phyloP scores from a whole-genome alignment of 2,113 vertebrate genomes.

The Equus przewalskii region DNA sequence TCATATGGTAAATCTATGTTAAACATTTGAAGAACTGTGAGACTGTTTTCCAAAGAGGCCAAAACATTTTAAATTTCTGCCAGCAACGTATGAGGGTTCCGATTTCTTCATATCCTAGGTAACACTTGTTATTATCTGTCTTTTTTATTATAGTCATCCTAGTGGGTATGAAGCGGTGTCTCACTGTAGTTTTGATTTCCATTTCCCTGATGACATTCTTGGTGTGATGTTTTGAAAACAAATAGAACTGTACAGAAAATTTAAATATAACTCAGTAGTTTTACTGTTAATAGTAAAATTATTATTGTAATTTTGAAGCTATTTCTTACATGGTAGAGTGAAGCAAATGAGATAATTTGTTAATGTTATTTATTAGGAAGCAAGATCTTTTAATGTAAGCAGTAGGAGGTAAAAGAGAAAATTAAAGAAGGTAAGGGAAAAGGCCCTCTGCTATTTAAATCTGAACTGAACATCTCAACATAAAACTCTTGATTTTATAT shows the following conservation, averaged over 20 bases:
- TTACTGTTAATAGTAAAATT: background rate
- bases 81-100: background rate
- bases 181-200: slow-evolving; percentile 3
- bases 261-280: slow-evolving; percentile 14
- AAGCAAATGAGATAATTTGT: background rate
- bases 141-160: background rate
- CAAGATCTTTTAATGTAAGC: background rate
- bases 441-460: background rate
- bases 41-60: slow-evolving; percentile 23
- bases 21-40: slow-evolving; percentile 35
- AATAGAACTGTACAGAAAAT: slow-evolving; percentile 25
- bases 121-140: background rate
- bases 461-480: background rate
- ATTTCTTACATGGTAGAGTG: background rate
- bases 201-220: background rate
- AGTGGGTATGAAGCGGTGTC: background rate
- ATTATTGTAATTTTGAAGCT: background rate
- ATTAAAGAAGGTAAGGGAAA: background rate
- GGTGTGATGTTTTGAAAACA: background rate
- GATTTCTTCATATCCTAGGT: background rate
- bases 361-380: slow-evolving; percentile 13
- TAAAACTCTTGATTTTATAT: background rate
- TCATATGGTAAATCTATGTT: background rate
- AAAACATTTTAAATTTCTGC: slow-evolving; percentile 27
- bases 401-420: background rate